Evolutionary conservation across 1,140 invertebrate genomes (phyloP).

Genomic region (Bombyx mandarina): DNA sequence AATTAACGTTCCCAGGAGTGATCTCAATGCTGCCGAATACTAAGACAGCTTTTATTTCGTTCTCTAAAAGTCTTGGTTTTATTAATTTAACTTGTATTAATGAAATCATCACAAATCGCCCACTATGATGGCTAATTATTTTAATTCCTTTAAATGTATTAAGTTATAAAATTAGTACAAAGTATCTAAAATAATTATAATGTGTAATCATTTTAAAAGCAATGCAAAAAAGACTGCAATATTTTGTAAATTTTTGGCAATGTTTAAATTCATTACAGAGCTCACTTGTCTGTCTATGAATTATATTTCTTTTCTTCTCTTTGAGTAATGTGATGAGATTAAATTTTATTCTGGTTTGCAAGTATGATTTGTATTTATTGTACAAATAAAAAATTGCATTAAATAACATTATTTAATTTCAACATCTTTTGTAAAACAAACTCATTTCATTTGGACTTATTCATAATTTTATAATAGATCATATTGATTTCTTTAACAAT

Average conservation of each 20-base stretch:
- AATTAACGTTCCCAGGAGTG: slow-evolving; percentile 13
- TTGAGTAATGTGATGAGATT: slow-evolving; percentile 59
- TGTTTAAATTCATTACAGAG: slow-evolving; percentile 1
- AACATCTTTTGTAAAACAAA: not conserved
- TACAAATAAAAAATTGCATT: slow-evolving; percentile 54
- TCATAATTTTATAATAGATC: too few species aligned
- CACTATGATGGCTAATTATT: not conserved
- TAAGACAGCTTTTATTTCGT: not conserved
- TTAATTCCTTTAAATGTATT: slow-evolving; percentile 16
- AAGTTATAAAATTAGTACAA: slow-evolving; percentile 61
- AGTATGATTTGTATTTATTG: slow-evolving; percentile 69
- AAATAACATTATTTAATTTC: slow-evolving; percentile 1
- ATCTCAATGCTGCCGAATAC: slow-evolving; percentile 46
- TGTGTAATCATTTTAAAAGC: slow-evolving; percentile 20
- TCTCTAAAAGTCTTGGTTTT: not conserved
- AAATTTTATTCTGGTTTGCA: slow-evolving; percentile 64
- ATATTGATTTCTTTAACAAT: not conserved
- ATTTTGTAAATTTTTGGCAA: slow-evolving; percentile 14
- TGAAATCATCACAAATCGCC: slow-evolving; percentile 1
- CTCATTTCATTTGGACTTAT: too few species aligned
- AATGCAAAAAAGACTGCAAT: slow-evolving; percentile 38
- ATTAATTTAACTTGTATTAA: not conserved
- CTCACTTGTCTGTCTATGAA: not conserved
- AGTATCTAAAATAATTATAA: slow-evolving; percentile 27
- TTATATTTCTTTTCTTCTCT: slow-evolving; percentile 18